phyloP scores from a whole-genome alignment of 1,140 invertebrate species.

The Hycleus phaleratus region DNA sequence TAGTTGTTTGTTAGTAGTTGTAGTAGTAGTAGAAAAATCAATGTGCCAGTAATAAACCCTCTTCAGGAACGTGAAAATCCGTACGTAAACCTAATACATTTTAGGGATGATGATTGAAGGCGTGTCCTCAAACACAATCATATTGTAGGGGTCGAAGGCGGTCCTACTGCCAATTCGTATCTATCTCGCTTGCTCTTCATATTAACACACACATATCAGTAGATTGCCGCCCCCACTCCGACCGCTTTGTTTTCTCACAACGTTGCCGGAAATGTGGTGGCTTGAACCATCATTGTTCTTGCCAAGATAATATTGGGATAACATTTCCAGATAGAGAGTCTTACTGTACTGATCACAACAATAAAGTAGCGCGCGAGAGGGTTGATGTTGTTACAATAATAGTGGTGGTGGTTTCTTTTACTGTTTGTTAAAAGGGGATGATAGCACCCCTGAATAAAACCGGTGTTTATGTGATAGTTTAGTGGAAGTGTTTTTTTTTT shows the following conservation, averaged over 20 bases:
- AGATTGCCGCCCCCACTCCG: conserved; percentile 19
- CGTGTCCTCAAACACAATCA: conserved; percentile 11
- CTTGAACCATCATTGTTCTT: conserved; percentile 44
- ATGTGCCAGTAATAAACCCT: conserved; percentile 30
- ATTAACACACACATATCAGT: no score
- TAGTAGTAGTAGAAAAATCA: conserved; percentile 21
- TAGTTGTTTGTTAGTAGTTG: no score
- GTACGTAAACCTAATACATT: conserved; percentile 32
- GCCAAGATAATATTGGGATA: conserved; percentile 43
- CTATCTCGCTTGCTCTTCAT: no score
- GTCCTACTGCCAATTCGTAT: background rate
- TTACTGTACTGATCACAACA: conserved; percentile 16
- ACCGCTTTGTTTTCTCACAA: conserved; percentile 41
- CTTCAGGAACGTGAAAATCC: conserved; percentile 33
- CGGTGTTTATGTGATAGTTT: no score
- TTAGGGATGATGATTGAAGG: conserved; percentile 24
- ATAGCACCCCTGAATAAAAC: no score
- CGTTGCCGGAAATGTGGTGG: conserved; percentile 41
- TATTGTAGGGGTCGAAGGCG: conserved; percentile 11
- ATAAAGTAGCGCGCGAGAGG: conserved; percentile 1
- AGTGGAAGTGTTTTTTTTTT: no score
- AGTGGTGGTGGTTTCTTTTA: background rate
- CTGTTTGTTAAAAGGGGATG: no score
- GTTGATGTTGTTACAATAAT: background rate
- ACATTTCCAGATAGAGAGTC: conserved; percentile 37